Base-by-base conservation (phyloP, 92 coral and sea anemone genomes). In the Porites cylindrica region DNA sequence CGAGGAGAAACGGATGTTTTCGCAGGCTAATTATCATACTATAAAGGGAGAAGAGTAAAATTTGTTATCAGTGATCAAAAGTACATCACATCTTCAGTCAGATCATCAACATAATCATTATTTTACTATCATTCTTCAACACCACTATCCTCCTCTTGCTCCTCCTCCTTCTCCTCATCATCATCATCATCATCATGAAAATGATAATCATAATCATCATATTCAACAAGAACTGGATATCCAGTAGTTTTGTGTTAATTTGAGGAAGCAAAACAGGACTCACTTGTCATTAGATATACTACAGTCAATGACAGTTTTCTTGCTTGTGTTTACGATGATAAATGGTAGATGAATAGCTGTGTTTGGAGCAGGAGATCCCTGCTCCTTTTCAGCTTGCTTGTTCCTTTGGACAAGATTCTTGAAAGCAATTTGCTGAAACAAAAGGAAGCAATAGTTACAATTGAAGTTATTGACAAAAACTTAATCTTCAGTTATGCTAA, bases 261-360 rank as follows among this genome's bases (percentile, higher is more conserved):
- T 4, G 16, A 56, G 70, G 56, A 16, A 29, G 54, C 14, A 14
- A 56, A 56, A 56, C 61, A 56, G 12, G 12, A 87, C 99, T 92
- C 66, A 97, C 99, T 97, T 97, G 90, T 97, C 99, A 85, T 97
- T 97, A 60, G 99, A 97, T 82, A 97, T 97, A 74, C 99, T 97
- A 85, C 99, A 97, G 87, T 97, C 99, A 89, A 97, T 97, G n/a
- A 97, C 95, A 26, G 99, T 97, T 77, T 97, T 97, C 90, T 97
- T 97, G 99, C 99, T 97, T 75, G 98, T 97, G 95, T 97, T 97
- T 10, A 97, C 99, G 63, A 97, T 97, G 75, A 95, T 97, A 84
- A 97, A 97, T 12, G 99, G 99, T 69, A 97, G 94, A 68, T 97
- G 99, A 68, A 97, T 97, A 32, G 99, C 95, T 60, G 99, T 93